A percentile compares a stretch with the other conserved stretches of the same genome.
Conservation (phyloP, 1,140 invertebrate genomes). For the Drosophila takahashii region DNA sequence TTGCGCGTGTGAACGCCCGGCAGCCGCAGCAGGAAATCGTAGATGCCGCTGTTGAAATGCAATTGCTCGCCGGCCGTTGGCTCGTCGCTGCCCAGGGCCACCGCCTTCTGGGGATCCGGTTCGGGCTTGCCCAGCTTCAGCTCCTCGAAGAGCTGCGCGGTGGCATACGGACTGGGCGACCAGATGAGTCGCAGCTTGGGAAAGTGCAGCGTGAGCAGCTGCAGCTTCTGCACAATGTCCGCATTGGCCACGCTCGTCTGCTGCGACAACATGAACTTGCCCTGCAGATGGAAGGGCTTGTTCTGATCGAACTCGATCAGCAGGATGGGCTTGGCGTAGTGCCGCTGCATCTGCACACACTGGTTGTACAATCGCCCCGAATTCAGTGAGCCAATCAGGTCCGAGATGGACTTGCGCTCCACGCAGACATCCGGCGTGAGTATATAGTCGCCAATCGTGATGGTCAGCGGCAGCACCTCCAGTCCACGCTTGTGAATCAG, state of each 20-base stretch:
- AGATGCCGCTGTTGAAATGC: slow-evolving; percentile 91
- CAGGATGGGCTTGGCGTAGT: slow-evolving; percentile 95
- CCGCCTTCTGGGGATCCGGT: slow-evolving; percentile 90
- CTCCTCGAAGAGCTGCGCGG: slow-evolving; percentile 97
- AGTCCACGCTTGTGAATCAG: slow-evolving; percentile 97
- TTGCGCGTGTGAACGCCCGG: slow-evolving; percentile 96
- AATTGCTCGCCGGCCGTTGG: slow-evolving; percentile 84
- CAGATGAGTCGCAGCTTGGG: slow-evolving; percentile 96
- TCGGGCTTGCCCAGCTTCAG: slow-evolving; percentile 92
- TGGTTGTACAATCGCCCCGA: slow-evolving; percentile 98
- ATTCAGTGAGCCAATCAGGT: slow-evolving; percentile 98
- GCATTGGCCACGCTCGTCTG: slow-evolving; percentile 88
- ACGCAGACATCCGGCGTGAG: slow-evolving; percentile 98
- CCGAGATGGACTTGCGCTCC: slow-evolving; percentile 98
- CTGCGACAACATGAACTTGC: slow-evolving; percentile 91
- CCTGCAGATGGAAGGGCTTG: slow-evolving; percentile 95
- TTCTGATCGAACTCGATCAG: slow-evolving; percentile 98
- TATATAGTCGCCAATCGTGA: slow-evolving; percentile 98
- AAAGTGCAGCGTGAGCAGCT: slow-evolving; percentile 97
- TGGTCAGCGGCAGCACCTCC: slow-evolving; percentile 96
- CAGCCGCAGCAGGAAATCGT: slow-evolving; percentile 95
- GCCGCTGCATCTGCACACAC: slow-evolving; percentile 94
- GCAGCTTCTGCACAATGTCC: slow-evolving; percentile 92
- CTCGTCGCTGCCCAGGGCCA: slow-evolving; percentile 88
- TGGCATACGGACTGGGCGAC: slow-evolving; percentile 97